A percentile compares a stretch with the other conserved stretches of the same genome.
Evolutionary conservation across 1,140 invertebrate genomes (phyloP).

Genomic region (Temnothorax nylanderi): DNA sequence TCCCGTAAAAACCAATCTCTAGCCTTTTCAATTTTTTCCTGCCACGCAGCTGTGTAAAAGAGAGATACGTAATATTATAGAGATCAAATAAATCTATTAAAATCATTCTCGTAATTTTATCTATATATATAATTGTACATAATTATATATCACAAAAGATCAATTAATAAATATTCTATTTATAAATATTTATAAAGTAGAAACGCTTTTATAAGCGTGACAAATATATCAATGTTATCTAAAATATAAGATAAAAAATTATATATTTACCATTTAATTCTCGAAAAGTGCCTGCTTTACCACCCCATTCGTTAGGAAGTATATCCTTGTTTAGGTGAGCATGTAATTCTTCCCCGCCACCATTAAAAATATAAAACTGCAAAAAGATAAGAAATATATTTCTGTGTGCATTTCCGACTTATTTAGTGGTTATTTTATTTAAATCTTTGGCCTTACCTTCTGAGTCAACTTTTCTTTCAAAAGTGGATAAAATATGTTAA

Average conservation of each 20-base stretch:
- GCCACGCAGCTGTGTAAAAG: conserved; percentile 80
- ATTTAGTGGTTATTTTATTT: not conserved
- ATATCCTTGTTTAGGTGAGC: conserved; percentile 83
- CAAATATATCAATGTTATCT: conserved; percentile 10
- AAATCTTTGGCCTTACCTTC: conserved; percentile 76
- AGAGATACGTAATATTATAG: not conserved
- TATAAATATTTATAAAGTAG: not conserved
- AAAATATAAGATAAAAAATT: conserved; percentile 30
- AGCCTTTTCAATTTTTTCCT: conserved; percentile 81
- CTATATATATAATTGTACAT: not conserved
- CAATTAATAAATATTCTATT: not conserved
- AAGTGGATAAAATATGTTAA: conserved; percentile 82
- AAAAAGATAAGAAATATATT: conserved; percentile 52
- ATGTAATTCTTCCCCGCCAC: conserved; percentile 79
- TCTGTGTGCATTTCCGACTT: not conserved
- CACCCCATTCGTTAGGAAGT: conserved; percentile 85
- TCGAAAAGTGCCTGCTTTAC: conserved; percentile 82
- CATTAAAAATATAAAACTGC: conserved; percentile 78
- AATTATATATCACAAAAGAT: not conserved
- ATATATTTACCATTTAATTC: conserved; percentile 80
- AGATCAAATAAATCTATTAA: not conserved
- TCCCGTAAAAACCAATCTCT: conserved; percentile 84
- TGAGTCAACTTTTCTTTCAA: conserved; percentile 82
- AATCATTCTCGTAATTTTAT: not conserved
- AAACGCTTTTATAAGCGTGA: not conserved